Conservation (phyloP, 2,888 invertebrate species). For the Drosophila putrida region DNA sequence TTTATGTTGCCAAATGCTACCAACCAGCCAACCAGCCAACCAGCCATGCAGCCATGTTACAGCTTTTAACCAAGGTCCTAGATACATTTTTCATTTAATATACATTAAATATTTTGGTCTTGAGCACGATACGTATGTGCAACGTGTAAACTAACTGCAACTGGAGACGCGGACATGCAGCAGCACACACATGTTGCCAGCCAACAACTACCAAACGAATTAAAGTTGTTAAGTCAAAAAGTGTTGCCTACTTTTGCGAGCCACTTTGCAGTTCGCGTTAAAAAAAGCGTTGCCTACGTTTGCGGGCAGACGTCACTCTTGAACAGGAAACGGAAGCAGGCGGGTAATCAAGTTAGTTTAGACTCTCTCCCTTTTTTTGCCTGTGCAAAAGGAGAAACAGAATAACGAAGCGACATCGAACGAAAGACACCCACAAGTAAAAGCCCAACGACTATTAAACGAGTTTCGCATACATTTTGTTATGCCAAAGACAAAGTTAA, state of each 20-base stretch:
- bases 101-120: slow-evolving; percentile 20
- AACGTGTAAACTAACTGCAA: slow-evolving; percentile 20
- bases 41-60: slow-evolving; percentile 4
- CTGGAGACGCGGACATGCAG: neutral
- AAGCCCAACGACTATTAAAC: slow-evolving; percentile 64
- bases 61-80: neutral
- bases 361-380: neutral
- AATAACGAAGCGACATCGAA: neutral
- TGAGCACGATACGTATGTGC: slow-evolving; percentile 6
- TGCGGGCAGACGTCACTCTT: slow-evolving; percentile 1
- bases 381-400: neutral
- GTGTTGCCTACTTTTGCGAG: slow-evolving; percentile 32
- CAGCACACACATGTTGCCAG: slow-evolving; percentile 2
- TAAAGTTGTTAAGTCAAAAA: slow-evolving; percentile 14
- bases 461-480: slow-evolving; percentile 73
- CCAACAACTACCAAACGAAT: slow-evolving; percentile 11
- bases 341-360: slow-evolving; percentile 52
- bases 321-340: slow-evolving; percentile 5
- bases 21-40: slow-evolving; percentile 14
- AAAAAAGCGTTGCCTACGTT: slow-evolving; percentile 20
- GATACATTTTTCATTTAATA: slow-evolving; percentile 22
- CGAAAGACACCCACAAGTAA: slow-evolving; percentile 27
- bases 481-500: slow-evolving; percentile 77
- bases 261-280: neutral
- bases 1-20: slow-evolving; percentile 72